These are phyloP conservation scores for Hypotaenidia okinawae DNA, from an alignment of 2,797 vertebrate genomes.

Conservation along the genomic window DNA sequence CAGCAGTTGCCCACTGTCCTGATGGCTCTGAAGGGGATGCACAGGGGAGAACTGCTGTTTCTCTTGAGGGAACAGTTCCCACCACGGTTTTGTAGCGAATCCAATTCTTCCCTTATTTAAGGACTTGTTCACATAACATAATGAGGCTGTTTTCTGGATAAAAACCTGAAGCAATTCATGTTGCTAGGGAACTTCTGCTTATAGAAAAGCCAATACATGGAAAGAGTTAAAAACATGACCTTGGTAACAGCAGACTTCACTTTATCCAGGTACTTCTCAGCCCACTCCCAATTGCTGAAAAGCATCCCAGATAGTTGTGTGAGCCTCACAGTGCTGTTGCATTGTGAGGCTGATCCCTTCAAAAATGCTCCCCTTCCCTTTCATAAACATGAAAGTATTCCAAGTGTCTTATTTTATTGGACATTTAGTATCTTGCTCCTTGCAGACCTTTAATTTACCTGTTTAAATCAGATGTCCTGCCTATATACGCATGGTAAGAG, in stretches of 20 bases:
- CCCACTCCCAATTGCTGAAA: neutral
- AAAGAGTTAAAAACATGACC: neutral
- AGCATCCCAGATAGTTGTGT: neutral
- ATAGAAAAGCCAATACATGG: neutral
- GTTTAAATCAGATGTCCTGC: neutral
- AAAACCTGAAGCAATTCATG: neutral
- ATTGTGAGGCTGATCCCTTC: neutral
- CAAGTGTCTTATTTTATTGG: neutral
- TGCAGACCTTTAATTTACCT: neutral
- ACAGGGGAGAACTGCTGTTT: neutral
- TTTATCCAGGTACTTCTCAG: neutral
- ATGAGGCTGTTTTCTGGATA: neutral
- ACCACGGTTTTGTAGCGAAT: neutral
- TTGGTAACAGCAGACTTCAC: neutral
- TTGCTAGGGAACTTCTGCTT: neutral
- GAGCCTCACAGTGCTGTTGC: neutral
- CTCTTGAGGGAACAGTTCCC: neutral
- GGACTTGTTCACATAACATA: neutral
- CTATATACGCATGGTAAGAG: neutral
- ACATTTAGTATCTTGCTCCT: neutral
- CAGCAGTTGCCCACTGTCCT: neutral
- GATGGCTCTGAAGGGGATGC: neutral
- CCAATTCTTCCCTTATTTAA: neutral
- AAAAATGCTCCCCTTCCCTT: neutral
- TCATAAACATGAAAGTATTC: neutral